Conservation (phyloP, 92 coral and sea anemone genomes). For the Umimayanthus chanpuru region DNA sequence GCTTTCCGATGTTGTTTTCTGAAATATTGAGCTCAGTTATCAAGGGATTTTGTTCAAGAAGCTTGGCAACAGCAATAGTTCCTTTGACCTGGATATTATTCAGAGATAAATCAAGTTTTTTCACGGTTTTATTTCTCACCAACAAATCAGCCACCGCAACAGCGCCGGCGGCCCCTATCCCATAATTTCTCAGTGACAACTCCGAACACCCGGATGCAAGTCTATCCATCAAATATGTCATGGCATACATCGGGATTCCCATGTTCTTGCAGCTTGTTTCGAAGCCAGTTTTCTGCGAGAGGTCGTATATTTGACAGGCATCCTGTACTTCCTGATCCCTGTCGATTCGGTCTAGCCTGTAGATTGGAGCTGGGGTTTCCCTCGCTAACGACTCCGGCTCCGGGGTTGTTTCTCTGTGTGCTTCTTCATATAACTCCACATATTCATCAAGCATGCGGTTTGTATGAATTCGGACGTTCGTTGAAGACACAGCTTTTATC, state of each 20-base stretch:
- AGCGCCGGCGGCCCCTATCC: constrained; percentile 86
- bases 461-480: constrained; percentile 74
- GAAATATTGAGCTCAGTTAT: constrained; percentile 71
- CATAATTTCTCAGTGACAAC: constrained; percentile 83
- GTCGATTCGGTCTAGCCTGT: constrained; percentile 88
- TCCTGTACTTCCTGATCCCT: constrained; percentile 86
- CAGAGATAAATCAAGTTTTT: constrained; percentile 79
- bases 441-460: constrained; percentile 80
- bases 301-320: constrained; percentile 82
- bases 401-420: constrained; percentile 23
- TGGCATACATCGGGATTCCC: constrained; percentile 81
- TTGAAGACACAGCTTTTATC: constrained; percentile 88
- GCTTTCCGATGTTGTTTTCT: constrained; percentile 78
- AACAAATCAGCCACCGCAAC: constrained; percentile 77
- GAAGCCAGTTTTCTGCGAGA: constrained; percentile 64
- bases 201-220: constrained; percentile 76
- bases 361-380: constrained; percentile 50
- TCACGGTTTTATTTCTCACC: constrained; percentile 75
- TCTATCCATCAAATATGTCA: constrained; percentile 81
- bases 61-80: constrained; percentile 67
- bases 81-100: constrained; percentile 86
- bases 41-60: constrained; percentile 66
- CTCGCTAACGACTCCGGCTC: constrained; percentile 43
- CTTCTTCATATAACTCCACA: constrained; percentile 52
- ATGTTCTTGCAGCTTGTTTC: constrained; percentile 63